A percentile compares a stretch with the other conserved stretches of the same genome.
Conservation (phyloP, 2,888 invertebrate genomes). For the Rugalucina vietnamica region DNA sequence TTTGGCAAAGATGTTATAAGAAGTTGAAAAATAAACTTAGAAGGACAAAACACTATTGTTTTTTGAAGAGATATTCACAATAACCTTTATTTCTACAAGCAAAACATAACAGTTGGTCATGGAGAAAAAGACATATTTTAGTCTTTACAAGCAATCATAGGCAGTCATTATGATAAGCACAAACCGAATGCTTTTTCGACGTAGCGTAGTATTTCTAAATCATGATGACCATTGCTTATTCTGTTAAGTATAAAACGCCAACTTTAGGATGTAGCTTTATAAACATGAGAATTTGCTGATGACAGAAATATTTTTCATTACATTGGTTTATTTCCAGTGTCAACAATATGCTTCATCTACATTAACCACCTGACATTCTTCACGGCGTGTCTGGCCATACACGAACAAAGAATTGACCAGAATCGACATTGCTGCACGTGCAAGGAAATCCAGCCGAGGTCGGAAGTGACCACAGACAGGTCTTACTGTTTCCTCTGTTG, state of each 20-base stretch:
- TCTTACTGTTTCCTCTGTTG: slow-evolving; percentile 44
- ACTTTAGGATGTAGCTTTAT: background rate
- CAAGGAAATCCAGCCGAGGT: slow-evolving; percentile 37
- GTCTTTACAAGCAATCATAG: background rate
- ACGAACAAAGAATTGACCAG: slow-evolving; percentile 50
- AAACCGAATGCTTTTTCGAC: background rate
- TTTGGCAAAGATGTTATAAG: no score
- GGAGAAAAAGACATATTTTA: no score
- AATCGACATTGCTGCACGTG: slow-evolving; percentile 46
- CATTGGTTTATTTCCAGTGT: slow-evolving; percentile 35
- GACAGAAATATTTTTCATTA: background rate
- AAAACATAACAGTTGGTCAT: no score
- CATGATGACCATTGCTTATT: background rate
- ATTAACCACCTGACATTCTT: slow-evolving; percentile 46
- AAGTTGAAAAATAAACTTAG: no score
- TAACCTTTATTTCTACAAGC: no score
- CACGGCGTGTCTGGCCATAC: slow-evolving; percentile 36
- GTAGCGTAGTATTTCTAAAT: no score
- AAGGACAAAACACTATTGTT: no score
- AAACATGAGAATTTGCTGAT: background rate
- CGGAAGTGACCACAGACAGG: slow-evolving; percentile 24
- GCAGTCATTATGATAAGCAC: background rate
- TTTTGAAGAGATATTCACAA: no score
- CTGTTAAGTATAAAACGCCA: background rate
- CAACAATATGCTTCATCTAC: slow-evolving; percentile 43